phyloP scores from a whole-genome alignment of 2,888 invertebrate species.

The Resseliella maxima region DNA sequence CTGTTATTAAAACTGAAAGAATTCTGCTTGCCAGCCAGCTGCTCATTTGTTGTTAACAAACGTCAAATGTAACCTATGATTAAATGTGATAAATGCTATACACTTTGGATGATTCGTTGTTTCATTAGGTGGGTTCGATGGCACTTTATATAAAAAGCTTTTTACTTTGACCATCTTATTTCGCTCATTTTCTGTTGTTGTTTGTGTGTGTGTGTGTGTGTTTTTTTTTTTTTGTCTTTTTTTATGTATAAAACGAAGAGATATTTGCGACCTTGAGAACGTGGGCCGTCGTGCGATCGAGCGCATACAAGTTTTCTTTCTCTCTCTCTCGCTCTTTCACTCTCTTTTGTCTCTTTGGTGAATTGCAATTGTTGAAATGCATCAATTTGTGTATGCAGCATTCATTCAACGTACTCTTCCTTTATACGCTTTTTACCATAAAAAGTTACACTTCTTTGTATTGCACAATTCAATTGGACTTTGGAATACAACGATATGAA shows the following conservation, averaged over 20 bases:
- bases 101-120: background rate
- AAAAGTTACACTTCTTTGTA: slow-evolving; percentile 37
- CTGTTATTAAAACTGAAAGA: background rate
- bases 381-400: background rate
- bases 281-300: background rate
- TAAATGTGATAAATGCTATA: background rate
- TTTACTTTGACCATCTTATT: background rate
- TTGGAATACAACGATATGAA: slow-evolving; percentile 10
- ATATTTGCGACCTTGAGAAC: slow-evolving; percentile 36
- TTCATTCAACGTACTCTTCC: background rate
- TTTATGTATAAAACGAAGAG: background rate
- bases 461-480: background rate
- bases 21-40: background rate
- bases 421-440: background rate
- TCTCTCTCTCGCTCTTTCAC: background rate
- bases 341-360: background rate
- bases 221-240: background rate
- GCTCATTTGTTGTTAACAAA: background rate
- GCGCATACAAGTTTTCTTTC: background rate
- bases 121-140: background rate
- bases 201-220: too few species aligned
- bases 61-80: slow-evolving; percentile 6
- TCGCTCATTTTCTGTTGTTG: background rate
- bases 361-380: background rate
- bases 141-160: background rate